Percentiles rank a stretch among this genome's conserved stretches.
Conservation (phyloP, 2,113 vertebrate species). For the Strix aluco region DNA sequence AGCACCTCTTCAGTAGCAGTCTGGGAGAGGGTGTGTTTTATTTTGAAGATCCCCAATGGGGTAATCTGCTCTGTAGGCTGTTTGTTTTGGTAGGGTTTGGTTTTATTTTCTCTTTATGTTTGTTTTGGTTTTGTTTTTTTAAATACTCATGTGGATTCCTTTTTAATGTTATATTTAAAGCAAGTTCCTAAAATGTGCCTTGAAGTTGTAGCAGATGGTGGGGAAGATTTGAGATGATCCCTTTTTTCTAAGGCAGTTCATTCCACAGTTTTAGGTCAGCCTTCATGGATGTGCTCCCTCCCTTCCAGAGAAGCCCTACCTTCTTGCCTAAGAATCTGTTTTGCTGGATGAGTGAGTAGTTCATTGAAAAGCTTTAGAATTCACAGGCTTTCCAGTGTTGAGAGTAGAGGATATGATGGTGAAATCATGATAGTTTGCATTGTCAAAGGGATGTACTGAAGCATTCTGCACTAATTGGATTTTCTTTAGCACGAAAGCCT, state of each 20-base stretch:
- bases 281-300: background rate
- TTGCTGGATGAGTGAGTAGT: background rate
- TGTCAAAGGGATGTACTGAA: background rate
- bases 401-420: background rate
- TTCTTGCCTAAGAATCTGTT: background rate
- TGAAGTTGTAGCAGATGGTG: background rate
- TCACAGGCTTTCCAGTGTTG: background rate
- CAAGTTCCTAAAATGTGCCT: background rate
- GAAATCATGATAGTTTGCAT: background rate
- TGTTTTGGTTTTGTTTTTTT: background rate
- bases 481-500: background rate
- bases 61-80: background rate
- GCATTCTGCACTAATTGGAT: background rate
- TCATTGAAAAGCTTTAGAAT: background rate
- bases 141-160: rapidly evolving
- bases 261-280: background rate
- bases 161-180: background rate
- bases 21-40: background rate
- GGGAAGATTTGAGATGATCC: background rate
- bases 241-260: background rate
- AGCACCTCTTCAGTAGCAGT: background rate
- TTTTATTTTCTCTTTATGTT: background rate
- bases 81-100: background rate
- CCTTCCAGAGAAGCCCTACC: background rate
- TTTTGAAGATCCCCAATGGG: background rate